phyloP scores from a whole-genome alignment of 2,888 invertebrate species.

The Mythimna ferrago region DNA sequence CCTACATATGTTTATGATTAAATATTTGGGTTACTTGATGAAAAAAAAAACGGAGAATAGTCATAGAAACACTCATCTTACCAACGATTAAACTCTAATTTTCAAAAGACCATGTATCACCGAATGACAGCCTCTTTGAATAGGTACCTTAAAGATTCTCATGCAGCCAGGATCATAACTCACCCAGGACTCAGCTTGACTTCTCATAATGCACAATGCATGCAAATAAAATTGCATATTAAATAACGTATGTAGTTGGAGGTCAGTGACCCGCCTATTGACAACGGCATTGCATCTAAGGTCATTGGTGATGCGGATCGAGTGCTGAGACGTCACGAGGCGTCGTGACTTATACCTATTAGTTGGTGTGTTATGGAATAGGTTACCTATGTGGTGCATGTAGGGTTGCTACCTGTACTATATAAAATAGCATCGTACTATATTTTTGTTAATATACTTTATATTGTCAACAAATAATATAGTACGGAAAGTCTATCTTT shows the following conservation, averaged over 20 bases:
- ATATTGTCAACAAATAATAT: no score
- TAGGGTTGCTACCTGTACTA: no score
- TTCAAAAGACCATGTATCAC: not conserved
- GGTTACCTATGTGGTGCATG: not conserved
- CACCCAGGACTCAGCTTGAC: slow-evolving; percentile 13
- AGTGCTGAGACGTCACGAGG: slow-evolving; percentile 58
- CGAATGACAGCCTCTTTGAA: not conserved
- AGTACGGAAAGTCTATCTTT: no score
- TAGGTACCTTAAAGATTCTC: not conserved
- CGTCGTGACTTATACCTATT: slow-evolving; percentile 54
- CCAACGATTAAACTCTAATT: not conserved
- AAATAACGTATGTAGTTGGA: slow-evolving; percentile 28
- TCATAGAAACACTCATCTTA: not conserved
- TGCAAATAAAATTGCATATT: slow-evolving; percentile 41
- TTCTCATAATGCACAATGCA: slow-evolving; percentile 21
- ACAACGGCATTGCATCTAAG: slow-evolving; percentile 55
- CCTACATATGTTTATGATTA: no score
- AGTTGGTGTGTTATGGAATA: slow-evolving; percentile 27
- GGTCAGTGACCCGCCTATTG: slow-evolving; percentile 52
- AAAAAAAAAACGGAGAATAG: no score
- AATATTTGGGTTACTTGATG: no score
- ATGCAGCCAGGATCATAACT: slow-evolving; percentile 22
- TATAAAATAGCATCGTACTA: no score
- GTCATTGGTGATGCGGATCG: slow-evolving; percentile 63
- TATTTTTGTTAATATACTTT: no score